Evolutionary conservation across 2,113 vertebrate species (phyloP), one percentile per base, ranked within the genome.

Genomic region (Phrynocephalus versicolor): DNA sequence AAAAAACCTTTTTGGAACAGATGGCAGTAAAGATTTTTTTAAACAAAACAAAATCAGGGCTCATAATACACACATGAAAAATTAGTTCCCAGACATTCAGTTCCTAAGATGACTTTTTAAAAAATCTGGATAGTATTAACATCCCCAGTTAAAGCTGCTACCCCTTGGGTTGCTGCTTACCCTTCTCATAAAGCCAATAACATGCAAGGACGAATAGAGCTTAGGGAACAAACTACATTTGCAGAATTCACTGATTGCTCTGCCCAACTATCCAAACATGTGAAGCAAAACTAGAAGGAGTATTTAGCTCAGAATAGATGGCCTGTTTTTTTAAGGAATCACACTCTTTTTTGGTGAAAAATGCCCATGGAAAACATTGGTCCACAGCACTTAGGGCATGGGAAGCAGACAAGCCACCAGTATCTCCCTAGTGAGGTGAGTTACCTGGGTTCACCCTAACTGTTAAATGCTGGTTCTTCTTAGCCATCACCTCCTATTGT

Each of bases 11-110:
- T 85, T 88, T 75, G 51, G 85, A 91, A 76, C 0, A 0, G 57
- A 84, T 58, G 83, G 90, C 75, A 92, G 91, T 84, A 91, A 89
- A 94, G 87, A 89, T 25, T 4, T 88, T 4, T 88, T 91, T 92
- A 91, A 93, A 71, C 67, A 45, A 76, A 85, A 62, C 19, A 37
- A 72, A 60, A 92, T 95, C 93, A 92, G 80, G 91, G 82, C 88
- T 94, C 87, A 92, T 88, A 88, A 91, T 92, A 87, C 87, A 89
- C 89, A 94, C 82, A 92, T 85, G 87, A 93, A 93, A 92, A 93
- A 94, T 91, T 89, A 94, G 89, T 90, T 92, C 92, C 92, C 89
- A 90, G 90, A 86, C 78, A 87, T n/a, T n/a, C 86, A 79, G 72
- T 89, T 91, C 87, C 85, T 93, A 89, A 92, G 90, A 94, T 92